Evolutionary conservation across 2,113 vertebrate genomes (phyloP).

Genomic region (Athene noctua): DNA sequence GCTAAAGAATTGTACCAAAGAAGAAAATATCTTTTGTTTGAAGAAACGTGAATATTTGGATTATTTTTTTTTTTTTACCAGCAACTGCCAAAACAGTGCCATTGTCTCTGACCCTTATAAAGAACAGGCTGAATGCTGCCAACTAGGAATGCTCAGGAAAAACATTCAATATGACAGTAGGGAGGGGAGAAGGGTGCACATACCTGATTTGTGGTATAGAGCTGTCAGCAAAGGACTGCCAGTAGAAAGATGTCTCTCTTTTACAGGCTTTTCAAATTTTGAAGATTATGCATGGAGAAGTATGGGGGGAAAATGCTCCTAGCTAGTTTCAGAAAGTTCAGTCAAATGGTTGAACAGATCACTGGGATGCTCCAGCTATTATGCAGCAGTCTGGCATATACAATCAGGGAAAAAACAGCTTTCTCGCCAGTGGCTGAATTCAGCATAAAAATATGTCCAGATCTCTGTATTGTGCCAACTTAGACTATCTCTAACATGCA

Average conservation of each 20-base stretch:
- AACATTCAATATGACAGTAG: not conserved
- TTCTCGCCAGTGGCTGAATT: conserved; percentile 19
- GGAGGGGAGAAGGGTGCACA: not conserved
- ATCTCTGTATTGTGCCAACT: not conserved
- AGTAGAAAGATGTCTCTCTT: not conserved
- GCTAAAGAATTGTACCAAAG: not conserved
- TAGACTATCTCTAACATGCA: not conserved
- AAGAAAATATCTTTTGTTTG: not conserved
- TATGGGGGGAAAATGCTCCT: not conserved
- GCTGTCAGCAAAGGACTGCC: not conserved
- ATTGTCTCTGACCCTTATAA: not conserved
- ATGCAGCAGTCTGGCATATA: conserved; percentile 1
- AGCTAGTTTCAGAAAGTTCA: conserved; percentile 43
- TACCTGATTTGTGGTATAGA: not conserved
- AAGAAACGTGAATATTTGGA: not conserved
- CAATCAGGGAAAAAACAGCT: conserved; percentile 44
- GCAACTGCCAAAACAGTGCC: not conserved
- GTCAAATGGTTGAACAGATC: conserved; percentile 34
- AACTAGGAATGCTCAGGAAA: not conserved
- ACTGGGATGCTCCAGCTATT: not conserved
- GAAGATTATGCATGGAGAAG: not conserved
- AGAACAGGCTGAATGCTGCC: not conserved
- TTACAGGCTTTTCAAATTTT: conserved; percentile 26
- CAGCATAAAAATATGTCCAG: not conserved
- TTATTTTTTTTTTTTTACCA: not conserved